Evolutionary conservation across 1,140 invertebrate genomes (phyloP).

Genomic region (Pogonognathellus flavescens): DNA sequence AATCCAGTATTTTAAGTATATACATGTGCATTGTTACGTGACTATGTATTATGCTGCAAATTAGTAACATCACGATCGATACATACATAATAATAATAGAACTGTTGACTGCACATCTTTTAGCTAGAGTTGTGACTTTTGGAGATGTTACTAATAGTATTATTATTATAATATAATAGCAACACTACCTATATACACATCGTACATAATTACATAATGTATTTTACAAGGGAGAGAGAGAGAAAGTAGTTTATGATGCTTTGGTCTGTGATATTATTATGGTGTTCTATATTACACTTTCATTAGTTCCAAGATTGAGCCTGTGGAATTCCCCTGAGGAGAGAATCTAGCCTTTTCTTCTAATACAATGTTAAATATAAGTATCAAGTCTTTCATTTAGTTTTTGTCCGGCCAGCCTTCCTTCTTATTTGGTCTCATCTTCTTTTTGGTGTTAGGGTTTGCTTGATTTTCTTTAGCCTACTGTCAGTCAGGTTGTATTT

Average conservation of each 20-base stretch:
- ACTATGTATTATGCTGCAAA: too few species aligned
- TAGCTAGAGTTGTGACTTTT: too few species aligned
- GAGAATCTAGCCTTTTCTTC: neutral
- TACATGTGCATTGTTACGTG: too few species aligned
- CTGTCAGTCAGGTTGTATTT: conserved; percentile 36
- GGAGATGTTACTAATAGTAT: too few species aligned
- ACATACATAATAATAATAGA: too few species aligned
- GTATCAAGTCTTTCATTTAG: conserved; percentile 32
- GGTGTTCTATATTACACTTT: neutral
- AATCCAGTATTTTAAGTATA: too few species aligned
- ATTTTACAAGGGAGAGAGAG: neutral
- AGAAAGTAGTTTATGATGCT: neutral
- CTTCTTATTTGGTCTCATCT: conserved; percentile 18
- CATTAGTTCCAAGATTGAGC: conserved; percentile 22
- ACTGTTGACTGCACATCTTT: too few species aligned
- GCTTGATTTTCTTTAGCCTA: conserved; percentile 23
- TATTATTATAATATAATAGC: too few species aligned
- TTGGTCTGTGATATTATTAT: conserved; percentile 9
- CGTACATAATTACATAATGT: too few species aligned
- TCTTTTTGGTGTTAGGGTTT: conserved; percentile 9
- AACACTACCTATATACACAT: too few species aligned
- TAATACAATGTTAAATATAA: conserved; percentile 25
- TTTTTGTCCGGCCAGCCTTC: conserved; percentile 10
- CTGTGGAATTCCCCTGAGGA: conserved; percentile 7
- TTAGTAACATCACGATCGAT: too few species aligned